These are phyloP conservation scores for Dreissena rostriformis DNA, from an alignment of 1,140 invertebrate genomes.

Conservation along the genomic window DNA sequence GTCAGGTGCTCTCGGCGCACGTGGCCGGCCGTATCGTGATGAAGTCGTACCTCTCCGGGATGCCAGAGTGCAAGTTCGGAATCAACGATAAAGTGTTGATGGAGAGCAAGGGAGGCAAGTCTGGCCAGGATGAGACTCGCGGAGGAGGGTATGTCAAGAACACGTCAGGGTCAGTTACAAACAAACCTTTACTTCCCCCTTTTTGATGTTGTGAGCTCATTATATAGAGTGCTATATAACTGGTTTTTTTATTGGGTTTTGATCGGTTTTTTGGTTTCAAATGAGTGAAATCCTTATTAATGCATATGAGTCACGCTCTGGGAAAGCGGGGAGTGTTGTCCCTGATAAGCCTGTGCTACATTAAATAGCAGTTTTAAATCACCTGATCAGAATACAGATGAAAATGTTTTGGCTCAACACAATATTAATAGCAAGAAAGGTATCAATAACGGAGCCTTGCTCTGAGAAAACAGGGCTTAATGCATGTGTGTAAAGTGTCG, in stretches of 20 bases:
- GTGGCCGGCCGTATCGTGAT: slow-evolving; percentile 99
- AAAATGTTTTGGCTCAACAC: no score
- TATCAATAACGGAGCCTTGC: no score
- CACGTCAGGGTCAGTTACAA: slow-evolving; percentile 51
- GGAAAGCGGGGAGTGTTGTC: no score
- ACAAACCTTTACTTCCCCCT: slow-evolving; percentile 18
- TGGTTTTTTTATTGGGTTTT: neutral
- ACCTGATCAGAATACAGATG: no score
- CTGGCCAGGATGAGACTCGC: slow-evolving; percentile 51
- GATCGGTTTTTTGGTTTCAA: no score
- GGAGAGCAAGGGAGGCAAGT: slow-evolving; percentile 92
- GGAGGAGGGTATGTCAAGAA: slow-evolving; percentile 56
- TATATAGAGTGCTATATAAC: neutral
- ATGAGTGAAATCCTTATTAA: no score
- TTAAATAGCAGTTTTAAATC: no score
- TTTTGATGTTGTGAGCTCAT: slow-evolving; percentile 4
- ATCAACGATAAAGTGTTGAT: slow-evolving; percentile 99
- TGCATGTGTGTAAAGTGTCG: no score
- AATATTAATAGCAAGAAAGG: no score
- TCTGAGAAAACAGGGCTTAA: no score
- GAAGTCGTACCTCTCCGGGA: slow-evolving; percentile 99
- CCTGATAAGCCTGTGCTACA: no score
- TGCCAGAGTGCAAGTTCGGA: slow-evolving; percentile 99
- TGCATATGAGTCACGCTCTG: no score
- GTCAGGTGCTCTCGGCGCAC: slow-evolving; percentile 99